phyloP scores from a whole-genome alignment of 2,797 vertebrate species.

The Rallus crepitans region DNA sequence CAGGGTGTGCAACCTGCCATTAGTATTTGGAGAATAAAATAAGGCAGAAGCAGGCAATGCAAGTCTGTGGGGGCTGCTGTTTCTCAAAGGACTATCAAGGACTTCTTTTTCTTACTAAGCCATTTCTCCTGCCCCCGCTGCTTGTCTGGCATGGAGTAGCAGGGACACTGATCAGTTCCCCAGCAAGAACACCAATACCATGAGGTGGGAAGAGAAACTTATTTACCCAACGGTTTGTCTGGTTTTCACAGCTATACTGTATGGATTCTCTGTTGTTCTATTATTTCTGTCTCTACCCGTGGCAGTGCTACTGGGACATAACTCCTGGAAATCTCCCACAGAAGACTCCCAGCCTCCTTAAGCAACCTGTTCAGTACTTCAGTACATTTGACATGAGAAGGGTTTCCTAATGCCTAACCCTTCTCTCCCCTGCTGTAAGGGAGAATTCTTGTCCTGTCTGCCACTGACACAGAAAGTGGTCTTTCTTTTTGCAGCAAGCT shows the following conservation, averaged over 20 bases:
- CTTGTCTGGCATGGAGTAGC: not conserved
- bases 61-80: not conserved
- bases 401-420: not conserved
- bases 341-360: not conserved
- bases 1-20: not conserved
- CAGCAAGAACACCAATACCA: not conserved
- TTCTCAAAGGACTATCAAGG: not conserved
- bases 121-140: not conserved
- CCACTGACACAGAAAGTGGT: not conserved
- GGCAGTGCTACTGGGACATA: not conserved
- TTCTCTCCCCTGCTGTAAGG: not conserved
- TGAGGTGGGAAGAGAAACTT: not conserved
- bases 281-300: not conserved
- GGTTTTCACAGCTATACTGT: not conserved
- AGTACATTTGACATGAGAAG: not conserved
- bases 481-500: not conserved
- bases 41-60: not conserved
- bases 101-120: not conserved
- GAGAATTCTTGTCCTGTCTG: not conserved
- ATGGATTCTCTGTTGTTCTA: not conserved
- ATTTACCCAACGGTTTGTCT: not conserved
- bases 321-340: not conserved
- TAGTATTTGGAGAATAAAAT: not conserved
- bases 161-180: not conserved
- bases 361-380: not conserved